phyloP scores from a whole-genome alignment of 2,797 vertebrate species.

The Malurus leucopterus region DNA sequence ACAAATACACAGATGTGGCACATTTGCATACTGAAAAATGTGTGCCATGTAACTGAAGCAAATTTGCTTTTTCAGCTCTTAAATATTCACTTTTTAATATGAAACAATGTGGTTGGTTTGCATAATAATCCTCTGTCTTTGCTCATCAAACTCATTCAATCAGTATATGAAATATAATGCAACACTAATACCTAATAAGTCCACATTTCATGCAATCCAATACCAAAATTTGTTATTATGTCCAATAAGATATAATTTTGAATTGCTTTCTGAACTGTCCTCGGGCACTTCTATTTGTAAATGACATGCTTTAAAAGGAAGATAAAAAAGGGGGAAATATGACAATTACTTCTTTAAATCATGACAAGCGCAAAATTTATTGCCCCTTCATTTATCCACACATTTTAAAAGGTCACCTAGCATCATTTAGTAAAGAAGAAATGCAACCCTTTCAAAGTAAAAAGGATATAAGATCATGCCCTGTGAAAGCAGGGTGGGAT shows the following conservation, averaged over 20 bases:
- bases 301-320: slow-evolving; percentile 31
- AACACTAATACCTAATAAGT: slow-evolving; percentile 23
- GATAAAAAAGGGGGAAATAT: slow-evolving; percentile 32
- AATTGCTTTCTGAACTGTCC: slow-evolving; percentile 33
- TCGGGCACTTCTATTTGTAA: slow-evolving; percentile 11
- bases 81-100: slow-evolving; percentile 62
- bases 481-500: slow-evolving; percentile 42
- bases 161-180: slow-evolving; percentile 30
- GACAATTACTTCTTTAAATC: slow-evolving; percentile 49
- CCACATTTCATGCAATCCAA: slow-evolving; percentile 35
- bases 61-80: slow-evolving; percentile 68
- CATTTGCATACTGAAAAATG: slow-evolving; percentile 70
- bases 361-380: slow-evolving; percentile 61
- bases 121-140: slow-evolving; percentile 44
- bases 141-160: slow-evolving; percentile 57
- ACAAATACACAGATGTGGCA: slow-evolving; percentile 80
- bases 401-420: slow-evolving; percentile 59
- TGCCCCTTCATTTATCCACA: slow-evolving; percentile 53
- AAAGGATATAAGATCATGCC: slow-evolving; percentile 19
- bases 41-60: slow-evolving; percentile 54
- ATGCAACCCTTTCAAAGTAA: slow-evolving; percentile 53
- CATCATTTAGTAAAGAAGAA: slow-evolving; percentile 38
- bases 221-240: slow-evolving; percentile 33
- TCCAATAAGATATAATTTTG: slow-evolving; percentile 36
- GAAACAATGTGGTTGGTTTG: slow-evolving; percentile 55